Evolutionary conservation across 2,797 vertebrate species (phyloP).

Genomic region (Falco concolor): DNA sequence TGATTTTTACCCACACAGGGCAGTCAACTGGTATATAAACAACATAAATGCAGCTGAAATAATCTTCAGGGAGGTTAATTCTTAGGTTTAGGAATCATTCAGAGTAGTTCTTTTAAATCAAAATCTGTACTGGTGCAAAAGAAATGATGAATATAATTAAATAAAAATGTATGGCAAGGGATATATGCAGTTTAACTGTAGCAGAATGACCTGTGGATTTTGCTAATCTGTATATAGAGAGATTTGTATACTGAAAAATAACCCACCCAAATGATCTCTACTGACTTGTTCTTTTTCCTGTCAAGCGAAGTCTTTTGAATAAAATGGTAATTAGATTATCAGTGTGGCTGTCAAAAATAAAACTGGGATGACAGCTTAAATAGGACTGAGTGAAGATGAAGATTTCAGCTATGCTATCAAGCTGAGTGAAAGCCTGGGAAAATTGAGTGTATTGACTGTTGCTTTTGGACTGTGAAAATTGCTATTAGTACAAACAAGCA

Average conservation of each 20-base stretch:
- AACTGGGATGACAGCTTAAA: neutral
- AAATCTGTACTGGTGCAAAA: neutral
- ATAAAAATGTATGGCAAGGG: neutral
- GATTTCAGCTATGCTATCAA: neutral
- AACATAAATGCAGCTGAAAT: neutral
- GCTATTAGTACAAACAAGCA: neutral
- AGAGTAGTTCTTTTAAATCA: neutral
- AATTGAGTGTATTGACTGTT: neutral
- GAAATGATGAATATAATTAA: neutral
- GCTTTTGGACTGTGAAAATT: neutral
- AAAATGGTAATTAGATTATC: slow-evolving; percentile 22
- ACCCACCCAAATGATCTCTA: neutral
- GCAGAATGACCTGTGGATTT: neutral
- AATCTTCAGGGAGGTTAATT: neutral
- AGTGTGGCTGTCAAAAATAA: slow-evolving; percentile 11
- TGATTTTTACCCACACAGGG: neutral
- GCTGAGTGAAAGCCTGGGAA: neutral
- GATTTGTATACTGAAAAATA: neutral
- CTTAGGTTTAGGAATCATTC: neutral
- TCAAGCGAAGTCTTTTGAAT: neutral
- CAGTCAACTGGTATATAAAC: neutral
- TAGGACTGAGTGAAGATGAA: neutral
- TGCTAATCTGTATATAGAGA: neutral
- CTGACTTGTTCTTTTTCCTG: neutral
- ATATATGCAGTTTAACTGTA: neutral